A percentile compares a stretch with the other conserved stretches of the same genome.
Evolutionary conservation across 2,113 vertebrate genomes (phyloP).

Genomic region (Halichoeres trimaculatus): DNA sequence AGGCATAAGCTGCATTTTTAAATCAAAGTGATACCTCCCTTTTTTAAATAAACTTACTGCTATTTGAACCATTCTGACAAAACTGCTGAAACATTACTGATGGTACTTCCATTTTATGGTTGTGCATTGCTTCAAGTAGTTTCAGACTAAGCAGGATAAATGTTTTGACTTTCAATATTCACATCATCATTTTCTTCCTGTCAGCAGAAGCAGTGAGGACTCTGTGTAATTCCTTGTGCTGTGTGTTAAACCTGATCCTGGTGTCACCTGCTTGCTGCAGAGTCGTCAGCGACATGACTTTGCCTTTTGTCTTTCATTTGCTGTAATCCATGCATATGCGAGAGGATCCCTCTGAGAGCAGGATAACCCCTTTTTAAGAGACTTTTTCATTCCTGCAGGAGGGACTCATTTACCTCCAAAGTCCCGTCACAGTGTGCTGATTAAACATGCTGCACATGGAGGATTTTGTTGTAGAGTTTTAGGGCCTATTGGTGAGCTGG

Average conservation of each 20-base stretch:
- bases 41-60: too few species aligned
- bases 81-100: background rate
- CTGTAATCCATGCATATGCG: constrained; percentile 78
- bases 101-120: background rate
- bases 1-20: too few species aligned
- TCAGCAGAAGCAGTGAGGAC: background rate
- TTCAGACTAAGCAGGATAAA: constrained; percentile 28
- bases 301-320: constrained; percentile 70
- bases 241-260: constrained; percentile 51
- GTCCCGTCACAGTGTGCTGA: constrained; percentile 27
- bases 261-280: constrained; percentile 60
- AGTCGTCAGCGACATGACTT: constrained; percentile 57
- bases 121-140: constrained; percentile 14
- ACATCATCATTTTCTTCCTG: constrained; percentile 10
- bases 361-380: constrained; percentile 74
- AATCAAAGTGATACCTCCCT: too few species aligned
- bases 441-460: constrained; percentile 1
- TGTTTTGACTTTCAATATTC: constrained; percentile 14
- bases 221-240: constrained; percentile 53
- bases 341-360: constrained; percentile 73
- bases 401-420: constrained; percentile 55
- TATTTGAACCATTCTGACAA: background rate
- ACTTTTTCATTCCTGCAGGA: constrained; percentile 72
- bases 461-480: background rate
- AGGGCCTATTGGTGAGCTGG: constrained; percentile 6